Base-by-base conservation (phyloP, 2,113 vertebrate species). In the Typhlomys cinereus region DNA sequence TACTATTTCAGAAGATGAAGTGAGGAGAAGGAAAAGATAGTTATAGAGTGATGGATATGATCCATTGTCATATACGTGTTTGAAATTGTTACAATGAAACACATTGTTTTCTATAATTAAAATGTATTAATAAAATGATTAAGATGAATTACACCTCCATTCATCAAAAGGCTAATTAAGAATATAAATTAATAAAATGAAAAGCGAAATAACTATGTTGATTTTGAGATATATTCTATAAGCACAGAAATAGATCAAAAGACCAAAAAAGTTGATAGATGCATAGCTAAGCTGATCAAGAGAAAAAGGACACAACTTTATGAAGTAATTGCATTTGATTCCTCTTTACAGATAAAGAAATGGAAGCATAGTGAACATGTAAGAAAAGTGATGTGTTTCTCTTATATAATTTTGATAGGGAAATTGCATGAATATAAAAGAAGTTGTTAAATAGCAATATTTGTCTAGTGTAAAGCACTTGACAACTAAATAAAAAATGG, bases 381-480 rank as follows among this genome's bases (percentile, higher is more conserved):
- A 80, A 62, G 18, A 75, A 27, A 64, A 81, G 71, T 50, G 14
- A 76, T 70, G 15, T 71, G 21, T 36, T 70, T 82, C 62, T 91
- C 59, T 46, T 54, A 41, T 83, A n/a, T 4, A 80, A 15, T 85
- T 31, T 76, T 54, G 18, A 13, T 36, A 78, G 39, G 71, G 29
- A 94, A 94, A 89, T 73, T 59, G 78, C 52, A 59, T 57, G 31
- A 14, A 31, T 62, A 78, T 46, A n/a, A 78, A 74, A 78, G 15
- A 75, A 71, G 29, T 78, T 83, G 46, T 48, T 92, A 85, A 78
- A 82, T 61, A 73, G 29, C n/a, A 82, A 23, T 92, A 61, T 82
- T 4, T 59, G 3, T 73, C 14, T 48, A 71, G 14, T 66, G 29
- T 34, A 44, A 86, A 50, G 9, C 54, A 46, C 41, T 67, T 83